phyloP scores from a whole-genome alignment of 1,140 invertebrate species.

The Drosophila suzukii region DNA sequence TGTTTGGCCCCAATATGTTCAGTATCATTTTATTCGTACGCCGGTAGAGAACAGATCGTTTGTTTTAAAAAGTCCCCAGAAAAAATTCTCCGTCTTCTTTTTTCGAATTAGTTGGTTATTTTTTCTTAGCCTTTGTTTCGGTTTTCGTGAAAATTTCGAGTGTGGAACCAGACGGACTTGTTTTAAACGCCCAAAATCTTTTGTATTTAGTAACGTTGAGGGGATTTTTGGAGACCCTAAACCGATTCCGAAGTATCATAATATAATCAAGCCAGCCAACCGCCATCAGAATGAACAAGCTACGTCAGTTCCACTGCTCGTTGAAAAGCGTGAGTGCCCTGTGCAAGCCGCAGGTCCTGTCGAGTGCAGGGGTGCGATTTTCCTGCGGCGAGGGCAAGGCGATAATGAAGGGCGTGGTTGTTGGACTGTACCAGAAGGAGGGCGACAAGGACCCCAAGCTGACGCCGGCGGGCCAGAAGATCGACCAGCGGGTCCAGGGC shows the following conservation, averaged over 20 bases:
- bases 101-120: background rate
- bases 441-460: conserved; percentile 66
- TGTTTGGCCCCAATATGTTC: background rate
- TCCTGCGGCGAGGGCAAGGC: background rate
- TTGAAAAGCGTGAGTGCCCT: conserved; percentile 1
- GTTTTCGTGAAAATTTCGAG: conserved; percentile 5
- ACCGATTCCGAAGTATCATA: background rate
- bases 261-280: background rate
- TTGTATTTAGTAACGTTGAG: background rate
- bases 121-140: conserved; percentile 12
- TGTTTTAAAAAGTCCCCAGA: conserved; percentile 28
- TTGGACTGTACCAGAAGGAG: conserved; percentile 79
- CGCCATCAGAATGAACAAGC: conserved; percentile 11
- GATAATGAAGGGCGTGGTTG: conserved; percentile 64
- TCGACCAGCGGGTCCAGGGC: conserved; percentile 65
- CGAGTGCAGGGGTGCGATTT: conserved; percentile 10
- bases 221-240: background rate
- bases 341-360: background rate
- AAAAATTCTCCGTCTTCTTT: conserved; percentile 19
- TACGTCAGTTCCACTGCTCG: conserved; percentile 10
- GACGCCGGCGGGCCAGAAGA: conserved; percentile 60
- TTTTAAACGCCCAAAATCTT: conserved; percentile 14
- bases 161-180: conserved; percentile 19
- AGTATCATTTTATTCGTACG: conserved; percentile 32
- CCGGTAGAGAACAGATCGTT: conserved; percentile 38